Base-by-base conservation (phyloP, 1,140 invertebrate species). In the Wiebesia pumilae region DNA sequence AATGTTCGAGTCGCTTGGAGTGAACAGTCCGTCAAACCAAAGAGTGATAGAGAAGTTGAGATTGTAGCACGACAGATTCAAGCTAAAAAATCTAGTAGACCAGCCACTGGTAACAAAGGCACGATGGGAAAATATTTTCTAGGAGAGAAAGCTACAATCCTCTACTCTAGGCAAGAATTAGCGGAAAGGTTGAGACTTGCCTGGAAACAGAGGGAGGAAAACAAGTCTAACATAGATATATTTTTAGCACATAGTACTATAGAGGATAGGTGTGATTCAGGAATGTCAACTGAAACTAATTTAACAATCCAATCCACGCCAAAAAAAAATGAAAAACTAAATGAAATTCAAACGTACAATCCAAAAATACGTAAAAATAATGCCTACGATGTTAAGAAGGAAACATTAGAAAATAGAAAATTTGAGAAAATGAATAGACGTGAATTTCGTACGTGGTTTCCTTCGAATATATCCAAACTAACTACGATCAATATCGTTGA, bases 201-300 rank as follows among this genome's bases (percentile, higher is more conserved):
- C 0, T 95, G 94, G 94, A 94, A 94, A 78, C 92, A 94, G 14
- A 89, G 94, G 1, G 93, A 94, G 73, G 91, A 93, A 35, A 93
- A 93, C 24, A 94, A 94, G 88, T 91, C 93, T 0, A 95, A 95
- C 78, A 92, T 95, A 27, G 93, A 95, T 67, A 95, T 95, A 21
- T 95, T 95, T 85, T 87, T 95, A 24, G 93, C 95, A 0, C 94
- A 93, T 38, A 90, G 92, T n/a, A 91, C 90, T 16, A 83, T 90
- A 27, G 92, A 93, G 14, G 91, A 92, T 12, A 88, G 91, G 62
- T 91, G 90, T 80, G 91, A 93, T 0, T 93, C 93, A 0, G 83
- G 88, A 16, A 79, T 91, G 65, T 93, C 92, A 4, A 88, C 83
- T 38, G 77, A 79, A n/a, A 84, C 88, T 16, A 84, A 84, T 87